Conservation (phyloP, 2,888 invertebrate genomes). For the Endotricha flammealis region DNA sequence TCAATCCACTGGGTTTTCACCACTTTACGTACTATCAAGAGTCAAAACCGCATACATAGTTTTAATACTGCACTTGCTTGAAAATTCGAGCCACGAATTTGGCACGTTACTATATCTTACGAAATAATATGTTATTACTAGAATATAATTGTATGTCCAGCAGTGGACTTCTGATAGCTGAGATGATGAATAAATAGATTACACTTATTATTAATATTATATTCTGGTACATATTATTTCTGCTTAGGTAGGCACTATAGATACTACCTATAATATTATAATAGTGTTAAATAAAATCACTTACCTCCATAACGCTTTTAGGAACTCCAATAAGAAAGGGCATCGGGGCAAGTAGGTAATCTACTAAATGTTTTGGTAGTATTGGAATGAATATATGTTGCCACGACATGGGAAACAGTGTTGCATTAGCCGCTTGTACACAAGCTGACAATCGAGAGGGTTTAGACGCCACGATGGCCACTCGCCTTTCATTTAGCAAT, state of each 20-base stretch:
- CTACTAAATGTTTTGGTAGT: slow-evolving; percentile 91
- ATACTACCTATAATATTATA: slow-evolving; percentile 9
- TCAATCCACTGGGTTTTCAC: no score
- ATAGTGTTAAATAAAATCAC: slow-evolving; percentile 1
- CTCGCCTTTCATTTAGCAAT: slow-evolving; percentile 94
- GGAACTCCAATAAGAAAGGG: slow-evolving; percentile 98
- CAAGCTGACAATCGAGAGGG: slow-evolving; percentile 94
- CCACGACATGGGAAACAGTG: slow-evolving; percentile 99
- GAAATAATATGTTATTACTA: no score
- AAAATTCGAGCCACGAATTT: no score
- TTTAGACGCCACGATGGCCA: slow-evolving; percentile 94
- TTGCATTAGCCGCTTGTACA: slow-evolving; percentile 94
- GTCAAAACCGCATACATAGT: no score
- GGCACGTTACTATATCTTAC: no score
- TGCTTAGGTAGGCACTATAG: slow-evolving; percentile 3
- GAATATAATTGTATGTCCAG: no score
- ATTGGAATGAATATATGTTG: slow-evolving; percentile 99
- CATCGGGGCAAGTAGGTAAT: slow-evolving; percentile 97
- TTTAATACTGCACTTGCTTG: no score
- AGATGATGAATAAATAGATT: no score
- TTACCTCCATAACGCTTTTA: slow-evolving; percentile 86
- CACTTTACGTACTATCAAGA: no score
- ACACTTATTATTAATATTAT: no score
- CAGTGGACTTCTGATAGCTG: no score
- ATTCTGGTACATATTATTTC: no score